phyloP scores from a whole-genome alignment of 2,797 vertebrate genomes.

The Anomalospiza imberbis region DNA sequence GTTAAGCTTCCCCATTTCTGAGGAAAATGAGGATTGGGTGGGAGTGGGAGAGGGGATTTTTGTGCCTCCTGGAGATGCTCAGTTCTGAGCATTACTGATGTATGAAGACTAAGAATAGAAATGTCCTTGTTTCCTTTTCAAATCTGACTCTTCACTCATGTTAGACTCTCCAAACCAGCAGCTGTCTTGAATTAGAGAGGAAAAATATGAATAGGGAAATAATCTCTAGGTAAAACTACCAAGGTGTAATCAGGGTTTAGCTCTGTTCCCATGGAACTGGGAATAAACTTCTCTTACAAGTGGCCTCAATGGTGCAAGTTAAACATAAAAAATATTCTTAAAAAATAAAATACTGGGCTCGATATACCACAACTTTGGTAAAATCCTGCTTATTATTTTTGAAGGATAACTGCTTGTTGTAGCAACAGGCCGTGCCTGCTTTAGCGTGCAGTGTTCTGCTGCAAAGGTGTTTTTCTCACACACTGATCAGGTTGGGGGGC shows the following conservation, averaged over 20 bases:
- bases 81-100: not conserved
- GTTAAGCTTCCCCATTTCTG: not conserved
- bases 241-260: not conserved
- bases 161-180: not conserved
- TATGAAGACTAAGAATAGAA: not conserved
- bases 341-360: not conserved
- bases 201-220: not conserved
- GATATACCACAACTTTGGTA: accelerated
- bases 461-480: not conserved
- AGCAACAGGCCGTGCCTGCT: not conserved
- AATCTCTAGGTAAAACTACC: not conserved
- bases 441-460: not conserved
- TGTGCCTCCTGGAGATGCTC: not conserved
- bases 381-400: not conserved
- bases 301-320: accelerated
- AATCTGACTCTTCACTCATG: not conserved
- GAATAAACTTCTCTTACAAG: not conserved
- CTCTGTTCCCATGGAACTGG: not conserved
- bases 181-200: not conserved
- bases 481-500: accelerated
- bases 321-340: not conserved
- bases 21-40: not conserved
- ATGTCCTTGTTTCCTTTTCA: not conserved
- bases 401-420: not conserved
- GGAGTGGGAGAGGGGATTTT: not conserved